Base-by-base conservation (phyloP, 2,797 vertebrate genomes). In the Notamacropus eugenii region DNA sequence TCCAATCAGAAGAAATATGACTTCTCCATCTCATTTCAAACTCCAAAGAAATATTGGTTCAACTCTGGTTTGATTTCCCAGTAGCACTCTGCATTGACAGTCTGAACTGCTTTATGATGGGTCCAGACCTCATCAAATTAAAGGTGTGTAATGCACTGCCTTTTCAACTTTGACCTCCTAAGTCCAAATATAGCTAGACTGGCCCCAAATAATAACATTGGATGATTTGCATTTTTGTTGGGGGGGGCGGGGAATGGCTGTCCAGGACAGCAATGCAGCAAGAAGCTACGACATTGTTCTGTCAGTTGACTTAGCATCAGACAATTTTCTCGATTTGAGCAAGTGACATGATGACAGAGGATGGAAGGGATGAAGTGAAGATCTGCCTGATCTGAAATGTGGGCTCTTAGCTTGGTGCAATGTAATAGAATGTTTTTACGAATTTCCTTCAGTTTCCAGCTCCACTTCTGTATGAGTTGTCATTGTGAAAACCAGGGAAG, bases 11-110 rank as follows among this genome's bases (percentile, higher is more conserved):
- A 87, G 22, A 87, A 87, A 87, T 46, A 87, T 50, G 40, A 87
- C 74, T 87, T 87, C 74, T 87, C 74, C 74, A 87, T 87, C 74
- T 87, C 74, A 50, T 87, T 87, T 87, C 40, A 87, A 87, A 87
- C 22, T 34, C 74, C 40, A 50, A 82, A 87, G 74, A 87, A 87
- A 50, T 87, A 50, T 87, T 87, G 74, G 74, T 87, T 87, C 74
- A 50, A 40, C 40, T 87, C 40, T 87, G 74, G 74, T 8, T 46
- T 87, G 74, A 87, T 87, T 87, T 87, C 74, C 74, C 74, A 87
- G 40, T 50, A 27, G 74, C 74, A 87, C 74, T 82, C 40, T 87
- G 22, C 27, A 40, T 24, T 87, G 74, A 87, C 40, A 87, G 24
- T 0, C 31, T 87, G 40, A 87, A 87, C 40, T 74, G n/a, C 62